Base-by-base conservation (phyloP, 2,888 invertebrate species). In the Linnaemya tessellans region DNA sequence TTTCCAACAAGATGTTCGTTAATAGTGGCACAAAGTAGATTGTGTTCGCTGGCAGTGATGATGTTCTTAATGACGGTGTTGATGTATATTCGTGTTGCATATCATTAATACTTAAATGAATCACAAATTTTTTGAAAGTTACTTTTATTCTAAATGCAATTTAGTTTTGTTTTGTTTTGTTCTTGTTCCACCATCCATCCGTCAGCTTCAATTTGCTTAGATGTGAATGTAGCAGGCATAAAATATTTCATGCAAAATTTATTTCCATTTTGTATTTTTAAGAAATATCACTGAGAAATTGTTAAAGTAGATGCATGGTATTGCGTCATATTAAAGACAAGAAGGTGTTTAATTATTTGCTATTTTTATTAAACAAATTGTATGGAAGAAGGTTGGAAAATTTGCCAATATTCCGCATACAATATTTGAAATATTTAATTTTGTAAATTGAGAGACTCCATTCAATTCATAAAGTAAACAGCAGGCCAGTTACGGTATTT, bases 81-180 rank as follows among this genome's bases (percentile, higher is more conserved):
- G 41, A 67, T 65, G 18, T 25, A 51, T 75, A 8, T 18, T 77
- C 38, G 11, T 71, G 46, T 18, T 81, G 65, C 77, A 78, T 81
- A 78, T 81, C 81, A 84, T 81, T 84, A 84, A 81, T 84, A 81
- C 46, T 77, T 81, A 81, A 81, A 81, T 70, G 64, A 84, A 84
- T 75, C 74, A 80, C 74, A 60, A 43, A 73, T 43, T 67, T n/a
- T 71, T 58, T 9, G 7, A 60, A 80, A 73, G 30, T 56, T 49
- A n/a, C 20, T 62, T 64, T 20, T 46, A 8, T 13, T 35, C 54
- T 13, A 62, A 56, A 70, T 56, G 62, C 43, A 74, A 60, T 60
- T 9, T 13, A 22, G 70, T 22, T 54, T 22, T 60, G 13, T 22
- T 54, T 22, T 60, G 13, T 22, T 58, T 38, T 41, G 13, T 41